Conservation (phyloP, 2,113 vertebrate species). For the Regulus satrapa region DNA sequence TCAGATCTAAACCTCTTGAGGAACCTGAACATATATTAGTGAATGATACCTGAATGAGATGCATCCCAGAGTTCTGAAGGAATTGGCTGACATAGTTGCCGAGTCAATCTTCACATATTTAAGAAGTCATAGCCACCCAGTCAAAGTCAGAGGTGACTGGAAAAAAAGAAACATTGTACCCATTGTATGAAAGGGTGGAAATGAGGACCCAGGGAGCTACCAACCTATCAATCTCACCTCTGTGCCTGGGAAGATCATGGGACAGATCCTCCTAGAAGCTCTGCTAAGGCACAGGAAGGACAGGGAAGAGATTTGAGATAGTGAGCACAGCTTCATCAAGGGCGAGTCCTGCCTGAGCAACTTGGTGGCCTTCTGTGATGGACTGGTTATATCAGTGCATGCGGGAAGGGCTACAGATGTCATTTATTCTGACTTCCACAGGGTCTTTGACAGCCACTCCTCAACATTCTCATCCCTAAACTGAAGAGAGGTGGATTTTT, state of each 20-base stretch:
- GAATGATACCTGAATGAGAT: neutral
- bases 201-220: neutral
- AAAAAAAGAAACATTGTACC: neutral
- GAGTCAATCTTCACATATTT: neutral
- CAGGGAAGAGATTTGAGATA: neutral
- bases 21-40: neutral
- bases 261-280: neutral
- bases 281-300: neutral
- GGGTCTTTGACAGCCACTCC: neutral
- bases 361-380: neutral
- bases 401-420: neutral
- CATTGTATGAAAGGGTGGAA: neutral
- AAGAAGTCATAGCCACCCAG: no score
- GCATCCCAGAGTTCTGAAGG: neutral
- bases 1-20: neutral
- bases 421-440: neutral
- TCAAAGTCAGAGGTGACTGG: accelerated
- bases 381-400: no score
- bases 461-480: neutral
- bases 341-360: neutral
- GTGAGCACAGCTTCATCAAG: neutral
- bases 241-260: neutral
- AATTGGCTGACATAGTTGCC: neutral
- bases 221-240: neutral
- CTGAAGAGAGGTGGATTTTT: neutral